These are phyloP conservation scores for Barnardius zonarius DNA, from an alignment of 2,113 vertebrate genomes.

Conservation along the genomic window DNA sequence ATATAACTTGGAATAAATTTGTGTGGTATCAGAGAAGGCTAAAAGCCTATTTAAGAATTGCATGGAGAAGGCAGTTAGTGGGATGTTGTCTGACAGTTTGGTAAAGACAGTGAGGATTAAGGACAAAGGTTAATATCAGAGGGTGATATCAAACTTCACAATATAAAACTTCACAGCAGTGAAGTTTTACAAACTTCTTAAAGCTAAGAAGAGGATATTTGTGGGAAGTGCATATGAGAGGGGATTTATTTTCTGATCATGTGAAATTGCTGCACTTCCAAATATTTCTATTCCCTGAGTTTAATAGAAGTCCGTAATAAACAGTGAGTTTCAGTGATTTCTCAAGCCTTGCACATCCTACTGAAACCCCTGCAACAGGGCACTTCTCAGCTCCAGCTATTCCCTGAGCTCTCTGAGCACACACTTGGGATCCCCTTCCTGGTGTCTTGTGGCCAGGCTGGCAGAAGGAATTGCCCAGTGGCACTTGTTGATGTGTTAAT, in stretches of 20 bases:
- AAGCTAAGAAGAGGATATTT: slow-evolving; percentile 2
- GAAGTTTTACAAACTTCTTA: neutral
- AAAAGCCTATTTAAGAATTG: slow-evolving; percentile 29
- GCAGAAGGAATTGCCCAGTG: neutral
- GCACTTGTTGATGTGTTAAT: neutral
- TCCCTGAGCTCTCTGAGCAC: neutral
- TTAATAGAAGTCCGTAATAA: neutral
- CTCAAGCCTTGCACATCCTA: neutral
- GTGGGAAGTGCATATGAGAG: neutral
- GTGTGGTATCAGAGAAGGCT: slow-evolving; percentile 12
- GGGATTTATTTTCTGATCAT: neutral
- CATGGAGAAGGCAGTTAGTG: slow-evolving; percentile 25
- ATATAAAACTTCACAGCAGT: slow-evolving; percentile 66
- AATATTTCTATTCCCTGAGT: neutral
- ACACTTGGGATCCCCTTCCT: neutral
- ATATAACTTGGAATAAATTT: neutral
- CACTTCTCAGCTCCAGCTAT: neutral
- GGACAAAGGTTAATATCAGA: slow-evolving; percentile 59
- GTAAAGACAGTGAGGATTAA: slow-evolving; percentile 41
- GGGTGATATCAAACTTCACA: neutral
- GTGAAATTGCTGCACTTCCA: neutral
- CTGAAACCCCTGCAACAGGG: neutral
- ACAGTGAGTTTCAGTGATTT: neutral
- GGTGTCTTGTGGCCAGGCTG: rapidly evolving
- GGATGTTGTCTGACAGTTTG: slow-evolving; percentile 42